Conservation (phyloP, 2,113 vertebrate genomes). For the Gadus chalcogrammus region DNA sequence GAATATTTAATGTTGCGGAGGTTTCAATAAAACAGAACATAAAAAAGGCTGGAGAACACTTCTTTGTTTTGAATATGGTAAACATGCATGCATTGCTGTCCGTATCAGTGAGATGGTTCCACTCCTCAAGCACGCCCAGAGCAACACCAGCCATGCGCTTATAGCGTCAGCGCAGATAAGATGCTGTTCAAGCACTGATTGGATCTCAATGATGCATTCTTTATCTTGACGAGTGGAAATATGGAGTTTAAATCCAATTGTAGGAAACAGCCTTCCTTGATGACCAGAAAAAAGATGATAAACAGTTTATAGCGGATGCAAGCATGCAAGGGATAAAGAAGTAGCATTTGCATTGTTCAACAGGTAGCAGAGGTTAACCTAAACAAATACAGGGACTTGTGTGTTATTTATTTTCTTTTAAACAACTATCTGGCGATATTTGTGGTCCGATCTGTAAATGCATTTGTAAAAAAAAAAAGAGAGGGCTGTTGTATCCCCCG, state of each 20-base stretch:
- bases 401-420: too few species aligned
- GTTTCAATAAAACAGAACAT: constrained; percentile 42
- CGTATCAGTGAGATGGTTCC: constrained; percentile 36
- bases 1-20: constrained; percentile 50
- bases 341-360: too few species aligned
- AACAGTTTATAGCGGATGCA: too few species aligned
- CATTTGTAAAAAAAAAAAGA: constrained; percentile 3
- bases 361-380: too few species aligned
- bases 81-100: constrained; percentile 16
- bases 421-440: too few species aligned
- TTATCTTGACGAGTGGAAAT: constrained; percentile 2
- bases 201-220: constrained; percentile 21
- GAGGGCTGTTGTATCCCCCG: too few species aligned
- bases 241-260: too few species aligned
- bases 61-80: constrained; percentile 35
- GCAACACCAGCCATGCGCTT: not conserved
- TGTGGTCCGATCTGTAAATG: not conserved
- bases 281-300: too few species aligned
- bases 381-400: too few species aligned
- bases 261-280: too few species aligned
- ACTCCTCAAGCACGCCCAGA: not conserved
- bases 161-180: constrained; percentile 11
- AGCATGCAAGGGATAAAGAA: too few species aligned
- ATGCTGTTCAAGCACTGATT: constrained; percentile 22
- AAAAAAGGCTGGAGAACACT: constrained; percentile 28